Base-by-base conservation (phyloP, 2,888 invertebrate genomes). In the Gymnoscelis rufifasciata region DNA sequence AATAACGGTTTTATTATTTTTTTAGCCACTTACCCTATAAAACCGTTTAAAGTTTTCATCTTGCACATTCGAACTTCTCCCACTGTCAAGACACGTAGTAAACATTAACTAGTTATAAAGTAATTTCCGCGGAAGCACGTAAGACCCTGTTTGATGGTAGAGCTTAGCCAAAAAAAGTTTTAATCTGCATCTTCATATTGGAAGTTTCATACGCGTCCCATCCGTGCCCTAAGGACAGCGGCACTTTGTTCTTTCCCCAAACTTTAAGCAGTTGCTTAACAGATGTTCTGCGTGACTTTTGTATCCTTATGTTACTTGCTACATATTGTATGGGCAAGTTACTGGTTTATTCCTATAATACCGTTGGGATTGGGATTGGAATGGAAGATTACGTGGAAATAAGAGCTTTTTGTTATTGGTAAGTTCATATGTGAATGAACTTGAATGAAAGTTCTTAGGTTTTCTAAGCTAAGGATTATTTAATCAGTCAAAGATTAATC, bases 211-310 rank as follows among this genome's bases (percentile, higher is more conserved):
- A 49, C 48, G 44, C 60, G 60, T 55, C 56, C 51, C 59, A 51
- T 55, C 54, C 63, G 59, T 64, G 69, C 77, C 78, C 78, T 74
- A 59, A 76, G 78, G 79, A 76, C 74, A 75, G 72, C 73, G 60
- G 65, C 66, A 78, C 78, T 80, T 79, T 78, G 79, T 80, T 78
- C 79, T 74, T 76, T 64, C 62, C 68, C 64, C 57, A 66, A 79
- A 82, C 71, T 82, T 80, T 72, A 68, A 73, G 75, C 76, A 82
- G 73, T 80, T 79, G 70, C 72, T 76, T 77, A 82, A 79, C 81
- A 81, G 80, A 81, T 80, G 81, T 81, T 81, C 69, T 62, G 61
- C 60, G 73, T 74, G 76, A 80, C 78, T 78, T 77, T 75, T 74
- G 78, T 77, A 70, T 71, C 71, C 65, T 62, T 68, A 69, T 68